Conservation (phyloP, 30 jellyfish, hydroid and myxozoan species). For the Nemopilema nomurai region DNA sequence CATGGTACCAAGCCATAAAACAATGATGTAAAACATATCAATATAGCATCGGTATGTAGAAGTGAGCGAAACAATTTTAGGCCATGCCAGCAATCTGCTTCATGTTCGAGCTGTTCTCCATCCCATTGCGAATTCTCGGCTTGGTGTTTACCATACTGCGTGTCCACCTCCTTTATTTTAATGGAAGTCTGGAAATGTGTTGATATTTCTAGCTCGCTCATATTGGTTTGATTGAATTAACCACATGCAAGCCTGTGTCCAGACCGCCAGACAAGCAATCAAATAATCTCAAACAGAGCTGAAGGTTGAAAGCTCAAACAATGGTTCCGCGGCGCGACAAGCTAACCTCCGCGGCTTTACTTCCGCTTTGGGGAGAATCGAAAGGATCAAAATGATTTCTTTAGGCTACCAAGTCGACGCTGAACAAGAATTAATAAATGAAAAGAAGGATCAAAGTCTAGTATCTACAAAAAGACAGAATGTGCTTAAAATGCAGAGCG, state of each 20-base stretch:
- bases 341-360: not conserved
- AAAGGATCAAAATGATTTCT: not conserved
- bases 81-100: too few relatives aligned
- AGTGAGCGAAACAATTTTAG: not conserved
- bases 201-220: not conserved
- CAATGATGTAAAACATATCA: not conserved
- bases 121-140: too few relatives aligned
- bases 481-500: not conserved
- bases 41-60: not conserved
- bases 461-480: too few relatives aligned
- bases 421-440: not conserved
- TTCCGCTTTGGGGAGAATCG: not conserved
- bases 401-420: not conserved
- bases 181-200: not conserved
- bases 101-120: not conserved
- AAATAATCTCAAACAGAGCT: too few relatives aligned
- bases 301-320: too few relatives aligned
- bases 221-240: too few relatives aligned
- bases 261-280: too few relatives aligned
- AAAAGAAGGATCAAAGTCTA: not conserved
- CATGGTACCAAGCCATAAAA: not conserved
- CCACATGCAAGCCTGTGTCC: too few relatives aligned
- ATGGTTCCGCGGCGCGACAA: not conserved
- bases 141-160: not conserved
- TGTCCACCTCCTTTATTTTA: not conserved